phyloP scores from a whole-genome alignment of 2,113 vertebrate species.

The Myocastor coypus region DNA sequence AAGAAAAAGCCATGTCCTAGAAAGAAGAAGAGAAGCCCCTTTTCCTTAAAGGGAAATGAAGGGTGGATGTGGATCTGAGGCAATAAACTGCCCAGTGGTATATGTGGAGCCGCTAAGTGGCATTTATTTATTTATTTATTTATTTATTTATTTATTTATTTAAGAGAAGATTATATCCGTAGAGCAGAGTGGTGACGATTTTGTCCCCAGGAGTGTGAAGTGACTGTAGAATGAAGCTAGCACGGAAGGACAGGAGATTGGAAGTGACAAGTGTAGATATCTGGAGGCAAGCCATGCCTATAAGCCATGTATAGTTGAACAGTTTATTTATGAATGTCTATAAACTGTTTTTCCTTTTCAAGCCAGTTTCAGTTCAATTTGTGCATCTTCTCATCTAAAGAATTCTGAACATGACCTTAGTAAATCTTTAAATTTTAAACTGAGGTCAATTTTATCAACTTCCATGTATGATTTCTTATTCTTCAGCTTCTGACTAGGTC shows the following conservation, averaged over 20 bases:
- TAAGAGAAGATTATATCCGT: neutral
- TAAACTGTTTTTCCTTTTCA: neutral
- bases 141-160: too few relatives aligned
- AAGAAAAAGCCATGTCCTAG: neutral
- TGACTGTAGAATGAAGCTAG: neutral
- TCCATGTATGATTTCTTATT: neutral
- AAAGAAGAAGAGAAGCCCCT: neutral
- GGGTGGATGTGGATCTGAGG: neutral
- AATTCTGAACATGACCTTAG: neutral
- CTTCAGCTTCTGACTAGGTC: neutral
- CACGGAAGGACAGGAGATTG: neutral
- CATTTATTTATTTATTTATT: slow-evolving; percentile 2
- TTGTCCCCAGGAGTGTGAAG: neutral
- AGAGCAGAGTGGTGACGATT: neutral
- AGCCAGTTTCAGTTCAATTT: neutral
- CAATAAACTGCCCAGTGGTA: neutral
- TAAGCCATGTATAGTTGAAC: neutral
- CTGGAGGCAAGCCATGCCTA: neutral
- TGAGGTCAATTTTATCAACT: neutral
- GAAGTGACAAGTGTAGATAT: neutral
- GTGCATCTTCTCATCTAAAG: neutral
- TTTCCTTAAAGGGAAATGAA: neutral
- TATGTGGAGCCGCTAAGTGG: neutral
- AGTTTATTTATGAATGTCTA: neutral
- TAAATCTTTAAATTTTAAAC: neutral